These are phyloP conservation scores for Griposia aprilina DNA, from an alignment of 2,888 invertebrate species.

Conservation along the genomic window DNA sequence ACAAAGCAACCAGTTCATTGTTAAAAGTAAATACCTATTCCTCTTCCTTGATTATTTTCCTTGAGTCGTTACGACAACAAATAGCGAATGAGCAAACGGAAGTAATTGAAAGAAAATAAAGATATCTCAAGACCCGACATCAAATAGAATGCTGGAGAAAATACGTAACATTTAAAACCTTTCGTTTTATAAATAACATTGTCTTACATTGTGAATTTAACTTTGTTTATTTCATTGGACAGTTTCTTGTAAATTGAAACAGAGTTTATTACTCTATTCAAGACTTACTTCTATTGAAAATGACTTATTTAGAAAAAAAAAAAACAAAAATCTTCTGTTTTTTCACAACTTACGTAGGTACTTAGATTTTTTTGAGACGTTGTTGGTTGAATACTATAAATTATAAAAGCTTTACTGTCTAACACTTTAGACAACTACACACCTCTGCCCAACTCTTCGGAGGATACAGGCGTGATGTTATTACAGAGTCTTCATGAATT, in stretches of 20 bases:
- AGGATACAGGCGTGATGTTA: background rate
- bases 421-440: background rate
- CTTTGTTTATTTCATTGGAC: background rate
- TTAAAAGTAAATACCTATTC: slow-evolving; percentile 22
- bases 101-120: slow-evolving; percentile 54
- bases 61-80: slow-evolving; percentile 24
- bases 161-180: slow-evolving; percentile 2
- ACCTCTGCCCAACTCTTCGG: background rate
- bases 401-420: background rate
- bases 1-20: slow-evolving; percentile 7
- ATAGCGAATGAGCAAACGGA: slow-evolving; percentile 21
- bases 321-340: too few relatives aligned
- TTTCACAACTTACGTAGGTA: too few relatives aligned
- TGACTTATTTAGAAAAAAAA: too few relatives aligned
- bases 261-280: too few relatives aligned
- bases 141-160: slow-evolving; percentile 16
- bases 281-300: too few relatives aligned
- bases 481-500: background rate
- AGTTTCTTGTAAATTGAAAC: too few relatives aligned
- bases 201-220: background rate
- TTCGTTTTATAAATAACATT: background rate
- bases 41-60: slow-evolving; percentile 29
- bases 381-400: background rate
- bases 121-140: background rate
- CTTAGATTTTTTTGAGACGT: background rate